Conservation (phyloP, 2,888 invertebrate genomes). For the Penaeus monodon region DNA sequence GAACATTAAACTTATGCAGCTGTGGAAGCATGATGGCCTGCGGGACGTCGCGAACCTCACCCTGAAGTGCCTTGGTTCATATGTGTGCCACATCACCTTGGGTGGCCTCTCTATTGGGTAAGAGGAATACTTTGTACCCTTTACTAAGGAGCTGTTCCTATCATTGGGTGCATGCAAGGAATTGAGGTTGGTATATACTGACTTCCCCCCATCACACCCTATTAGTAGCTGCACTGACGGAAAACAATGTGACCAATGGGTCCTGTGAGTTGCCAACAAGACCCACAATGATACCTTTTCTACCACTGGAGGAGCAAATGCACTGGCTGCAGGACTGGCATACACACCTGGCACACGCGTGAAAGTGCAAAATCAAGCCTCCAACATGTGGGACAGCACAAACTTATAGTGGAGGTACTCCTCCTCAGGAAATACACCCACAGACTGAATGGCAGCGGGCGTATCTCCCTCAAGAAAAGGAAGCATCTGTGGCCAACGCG, state of each 20-base stretch:
- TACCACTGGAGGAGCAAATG: not conserved
- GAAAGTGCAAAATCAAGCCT: no score
- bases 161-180: not conserved
- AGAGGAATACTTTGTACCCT: not conserved
- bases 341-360: no score
- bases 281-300: not conserved
- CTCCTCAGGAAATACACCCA: no score
- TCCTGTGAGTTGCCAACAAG: no score
- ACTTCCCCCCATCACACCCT: constrained; percentile 1
- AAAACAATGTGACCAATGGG: not conserved
- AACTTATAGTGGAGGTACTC: no score
- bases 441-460: no score
- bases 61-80: not conserved
- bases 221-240: not conserved
- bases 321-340: not conserved
- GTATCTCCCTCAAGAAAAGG: no score
- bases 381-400: no score
- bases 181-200: not conserved
- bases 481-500: no score
- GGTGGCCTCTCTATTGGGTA: not conserved
- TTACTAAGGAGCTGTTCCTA: not conserved
- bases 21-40: not conserved
- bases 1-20: not conserved
- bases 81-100: not conserved
- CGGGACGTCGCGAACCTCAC: not conserved